A percentile compares a stretch with the other conserved stretches of the same genome.
Conservation (phyloP, 1,140 invertebrate genomes). For the Ladona fulva region DNA sequence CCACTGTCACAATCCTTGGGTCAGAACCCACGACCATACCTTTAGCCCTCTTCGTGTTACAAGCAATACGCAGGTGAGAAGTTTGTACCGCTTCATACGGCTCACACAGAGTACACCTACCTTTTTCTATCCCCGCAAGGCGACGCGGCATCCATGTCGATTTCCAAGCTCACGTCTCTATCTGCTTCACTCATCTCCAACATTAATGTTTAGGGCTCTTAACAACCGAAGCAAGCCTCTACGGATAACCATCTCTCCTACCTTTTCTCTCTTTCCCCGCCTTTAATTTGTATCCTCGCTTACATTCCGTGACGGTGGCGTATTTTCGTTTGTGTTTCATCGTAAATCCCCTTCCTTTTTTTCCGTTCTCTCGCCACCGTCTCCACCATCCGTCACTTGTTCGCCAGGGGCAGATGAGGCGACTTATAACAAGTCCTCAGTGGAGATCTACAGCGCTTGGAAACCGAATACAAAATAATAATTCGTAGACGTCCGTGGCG, state of each 20-base stretch:
- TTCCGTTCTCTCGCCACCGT: background rate
- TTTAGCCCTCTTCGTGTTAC: no score
- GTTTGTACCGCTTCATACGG: no score
- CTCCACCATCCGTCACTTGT: background rate
- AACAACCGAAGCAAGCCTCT: background rate
- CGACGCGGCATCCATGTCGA: background rate
- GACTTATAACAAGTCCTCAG: no score
- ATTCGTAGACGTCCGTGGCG: no score
- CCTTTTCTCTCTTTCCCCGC: background rate
- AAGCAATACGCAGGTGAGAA: no score
- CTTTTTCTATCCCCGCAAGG: background rate
- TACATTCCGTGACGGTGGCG: background rate
- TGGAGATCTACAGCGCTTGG: no score
- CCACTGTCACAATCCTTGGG: no score
- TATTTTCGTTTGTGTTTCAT: background rate
- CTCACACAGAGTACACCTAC: background rate
- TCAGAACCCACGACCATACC: no score
- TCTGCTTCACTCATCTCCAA: background rate
- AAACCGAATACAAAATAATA: no score
- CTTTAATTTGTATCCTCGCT: background rate
- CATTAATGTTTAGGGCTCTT: conserved; percentile 3
- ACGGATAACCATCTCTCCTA: background rate
- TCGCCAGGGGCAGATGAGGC: no score
- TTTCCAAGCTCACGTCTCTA: background rate
- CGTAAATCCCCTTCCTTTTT: background rate